Conservation (phyloP, 2,113 vertebrate species). For the Cyprinodon tularosa region DNA sequence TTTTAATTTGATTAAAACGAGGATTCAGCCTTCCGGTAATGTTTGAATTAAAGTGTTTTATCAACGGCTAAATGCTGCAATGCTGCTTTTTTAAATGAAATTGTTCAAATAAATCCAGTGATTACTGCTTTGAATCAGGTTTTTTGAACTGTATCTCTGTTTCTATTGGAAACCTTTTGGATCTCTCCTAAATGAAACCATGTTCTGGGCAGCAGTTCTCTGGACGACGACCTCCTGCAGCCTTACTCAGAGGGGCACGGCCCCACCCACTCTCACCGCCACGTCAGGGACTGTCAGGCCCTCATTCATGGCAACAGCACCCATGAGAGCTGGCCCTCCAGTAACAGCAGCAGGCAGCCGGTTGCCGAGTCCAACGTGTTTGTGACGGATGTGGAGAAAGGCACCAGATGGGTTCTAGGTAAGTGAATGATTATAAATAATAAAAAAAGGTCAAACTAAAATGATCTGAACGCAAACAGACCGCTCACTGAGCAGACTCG, state of each 20-base stretch:
- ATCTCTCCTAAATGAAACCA: neutral
- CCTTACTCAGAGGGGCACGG: slow-evolving; percentile 82
- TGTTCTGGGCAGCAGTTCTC: slow-evolving; percentile 18
- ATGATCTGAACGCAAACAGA: too few species aligned
- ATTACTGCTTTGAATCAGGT: neutral
- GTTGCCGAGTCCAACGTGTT: slow-evolving; percentile 78
- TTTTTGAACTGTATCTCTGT: neutral
- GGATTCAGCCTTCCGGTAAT: too few species aligned
- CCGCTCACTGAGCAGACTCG: neutral
- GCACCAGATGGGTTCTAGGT: slow-evolving; percentile 75
- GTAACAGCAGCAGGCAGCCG: slow-evolving; percentile 15
- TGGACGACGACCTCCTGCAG: slow-evolving; percentile 77
- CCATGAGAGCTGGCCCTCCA: slow-evolving; percentile 80
- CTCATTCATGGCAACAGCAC: slow-evolving; percentile 77
- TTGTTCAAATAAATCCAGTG: neutral
- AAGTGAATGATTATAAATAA: slow-evolving; percentile 2
- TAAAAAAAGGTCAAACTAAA: neutral
- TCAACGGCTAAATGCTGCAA: too few species aligned
- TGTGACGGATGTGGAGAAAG: slow-evolving; percentile 73
- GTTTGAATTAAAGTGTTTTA: too few species aligned
- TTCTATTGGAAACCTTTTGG: neutral
- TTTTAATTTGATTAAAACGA: too few species aligned
- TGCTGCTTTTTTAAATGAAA: too few species aligned
- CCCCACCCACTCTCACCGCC: slow-evolving; percentile 74
- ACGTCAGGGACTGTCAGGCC: slow-evolving; percentile 83